phyloP scores from a whole-genome alignment of 2,797 vertebrate genomes.

The Crenichthys baileyi region DNA sequence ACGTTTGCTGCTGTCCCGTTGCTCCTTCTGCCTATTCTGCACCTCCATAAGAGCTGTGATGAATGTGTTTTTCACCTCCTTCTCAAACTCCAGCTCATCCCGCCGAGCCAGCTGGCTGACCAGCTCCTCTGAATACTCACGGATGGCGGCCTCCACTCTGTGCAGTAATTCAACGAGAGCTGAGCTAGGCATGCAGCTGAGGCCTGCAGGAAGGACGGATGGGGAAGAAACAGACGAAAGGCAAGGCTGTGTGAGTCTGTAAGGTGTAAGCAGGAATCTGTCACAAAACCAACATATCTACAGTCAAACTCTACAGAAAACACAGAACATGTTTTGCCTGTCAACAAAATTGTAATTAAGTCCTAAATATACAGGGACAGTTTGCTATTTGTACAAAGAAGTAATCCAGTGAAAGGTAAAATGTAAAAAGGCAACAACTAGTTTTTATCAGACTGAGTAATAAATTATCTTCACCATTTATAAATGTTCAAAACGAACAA shows the following conservation, averaged over 20 bases:
- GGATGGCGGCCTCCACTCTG: slow-evolving; percentile 86
- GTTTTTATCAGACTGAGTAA: not conserved
- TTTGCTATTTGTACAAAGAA: not conserved
- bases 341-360: not conserved
- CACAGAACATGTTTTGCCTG: not conserved
- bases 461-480: not conserved
- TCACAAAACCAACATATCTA: not conserved
- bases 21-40: slow-evolving; percentile 94
- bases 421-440: not conserved
- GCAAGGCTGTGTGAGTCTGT: not conserved
- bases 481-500: not conserved
- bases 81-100: slow-evolving; percentile 94
- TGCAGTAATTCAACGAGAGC: slow-evolving; percentile 85
- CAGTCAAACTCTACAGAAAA: not conserved
- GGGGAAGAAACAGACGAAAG: accelerated
- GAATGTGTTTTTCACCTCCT: slow-evolving; percentile 96
- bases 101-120: slow-evolving; percentile 91
- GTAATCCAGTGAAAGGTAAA: not conserved
- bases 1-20: slow-evolving; percentile 88
- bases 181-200: slow-evolving; percentile 85
- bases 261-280: not conserved
- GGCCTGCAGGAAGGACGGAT: slow-evolving; percentile 70
- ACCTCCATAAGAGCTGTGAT: slow-evolving; percentile 93
- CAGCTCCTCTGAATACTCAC: slow-evolving; percentile 90
- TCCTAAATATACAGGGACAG: not conserved